Percentiles rank a stretch among this genome's conserved stretches.
Conservation (phyloP, 2,888 invertebrate species). For the Drosophila imparisetae region DNA sequence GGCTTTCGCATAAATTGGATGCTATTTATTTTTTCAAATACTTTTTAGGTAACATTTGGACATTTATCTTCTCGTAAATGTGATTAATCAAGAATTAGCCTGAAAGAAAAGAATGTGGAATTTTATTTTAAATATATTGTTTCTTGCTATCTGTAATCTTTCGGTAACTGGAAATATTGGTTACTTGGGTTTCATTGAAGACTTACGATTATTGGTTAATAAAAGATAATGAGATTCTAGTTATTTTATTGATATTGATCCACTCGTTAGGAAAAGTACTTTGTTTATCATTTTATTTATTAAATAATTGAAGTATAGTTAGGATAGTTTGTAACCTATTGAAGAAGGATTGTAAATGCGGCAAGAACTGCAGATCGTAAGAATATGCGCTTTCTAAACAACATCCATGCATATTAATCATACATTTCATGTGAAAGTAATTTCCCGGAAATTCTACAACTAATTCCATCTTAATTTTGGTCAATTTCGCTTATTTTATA, state of each 20-base stretch:
- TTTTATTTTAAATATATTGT: neutral
- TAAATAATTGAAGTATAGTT: neutral
- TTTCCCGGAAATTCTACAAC: neutral
- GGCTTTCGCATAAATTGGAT: neutral
- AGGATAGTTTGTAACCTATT: neutral
- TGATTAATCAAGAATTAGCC: neutral
- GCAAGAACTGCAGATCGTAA: too few relatives aligned
- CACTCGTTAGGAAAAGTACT: neutral
- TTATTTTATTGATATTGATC: neutral
- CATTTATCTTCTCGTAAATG: neutral
- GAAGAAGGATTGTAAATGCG: neutral
- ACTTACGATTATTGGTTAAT: neutral
- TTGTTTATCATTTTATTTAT: neutral
- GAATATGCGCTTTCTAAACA: neutral
- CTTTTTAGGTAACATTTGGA: neutral
- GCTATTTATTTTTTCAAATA: rapidly evolving
- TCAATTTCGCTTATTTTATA: neutral
- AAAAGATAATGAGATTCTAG: neutral
- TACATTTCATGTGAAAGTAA: rapidly evolving
- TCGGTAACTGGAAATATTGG: neutral
- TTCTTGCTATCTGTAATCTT: neutral
- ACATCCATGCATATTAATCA: neutral
- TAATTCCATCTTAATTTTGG: neutral
- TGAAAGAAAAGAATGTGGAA: neutral
- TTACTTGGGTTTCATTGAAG: neutral